Evolutionary conservation across 2,888 invertebrate species (phyloP).

Genomic region (Eilema sororculum): DNA sequence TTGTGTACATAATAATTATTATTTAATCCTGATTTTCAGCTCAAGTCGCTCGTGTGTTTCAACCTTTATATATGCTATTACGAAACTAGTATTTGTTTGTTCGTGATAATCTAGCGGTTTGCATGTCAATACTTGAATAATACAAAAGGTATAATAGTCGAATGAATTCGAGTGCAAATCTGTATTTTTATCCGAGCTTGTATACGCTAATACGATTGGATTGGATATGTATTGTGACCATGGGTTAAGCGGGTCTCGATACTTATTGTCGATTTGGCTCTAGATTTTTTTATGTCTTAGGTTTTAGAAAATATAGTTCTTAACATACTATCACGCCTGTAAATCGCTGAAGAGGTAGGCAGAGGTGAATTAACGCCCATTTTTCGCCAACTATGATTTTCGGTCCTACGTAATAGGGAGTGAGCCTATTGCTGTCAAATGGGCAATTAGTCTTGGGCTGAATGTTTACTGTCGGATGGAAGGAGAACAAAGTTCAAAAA

Average conservation of each 20-base stretch:
- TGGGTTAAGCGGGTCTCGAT: slow-evolving; percentile 10
- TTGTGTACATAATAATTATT: no score
- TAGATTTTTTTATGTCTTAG: background rate
- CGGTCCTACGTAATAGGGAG: no score
- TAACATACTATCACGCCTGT: no score
- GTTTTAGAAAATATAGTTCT: background rate
- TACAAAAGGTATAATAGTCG: slow-evolving; percentile 24
- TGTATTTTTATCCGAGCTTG: slow-evolving; percentile 43
- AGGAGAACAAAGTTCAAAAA: no score
- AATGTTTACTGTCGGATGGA: no score
- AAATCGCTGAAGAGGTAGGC: no score
- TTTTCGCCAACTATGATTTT: no score
- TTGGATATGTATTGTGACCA: slow-evolving; percentile 42
- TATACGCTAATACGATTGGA: slow-evolving; percentile 47
- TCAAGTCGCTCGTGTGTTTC: background rate
- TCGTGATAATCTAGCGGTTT: slow-evolving; percentile 5
- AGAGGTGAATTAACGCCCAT: no score
- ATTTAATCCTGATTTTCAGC: background rate
- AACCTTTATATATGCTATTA: slow-evolving; percentile 6
- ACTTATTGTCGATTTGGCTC: background rate
- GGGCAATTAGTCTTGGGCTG: no score
- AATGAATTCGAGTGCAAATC: slow-evolving; percentile 34
- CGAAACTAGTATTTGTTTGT: slow-evolving; percentile 20
- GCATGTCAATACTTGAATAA: slow-evolving; percentile 22
- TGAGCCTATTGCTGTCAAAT: no score